Evolutionary conservation across 1,140 invertebrate genomes (phyloP).

Genomic region (Megathymus violae): DNA sequence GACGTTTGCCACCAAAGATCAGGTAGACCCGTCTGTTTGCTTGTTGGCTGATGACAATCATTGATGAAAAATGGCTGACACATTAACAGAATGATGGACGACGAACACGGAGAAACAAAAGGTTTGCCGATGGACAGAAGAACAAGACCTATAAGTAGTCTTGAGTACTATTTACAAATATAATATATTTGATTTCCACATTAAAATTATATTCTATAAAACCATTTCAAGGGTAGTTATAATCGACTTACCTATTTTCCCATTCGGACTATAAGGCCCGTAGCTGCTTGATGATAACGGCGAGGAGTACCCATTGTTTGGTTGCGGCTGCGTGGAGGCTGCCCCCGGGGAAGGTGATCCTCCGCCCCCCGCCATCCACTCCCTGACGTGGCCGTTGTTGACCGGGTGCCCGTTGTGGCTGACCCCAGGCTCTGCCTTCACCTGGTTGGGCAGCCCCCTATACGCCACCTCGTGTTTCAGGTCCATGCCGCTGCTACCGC

Average conservation of each 20-base stretch:
- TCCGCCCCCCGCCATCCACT: slow-evolving; percentile 91
- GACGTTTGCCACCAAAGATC: too few relatives aligned
- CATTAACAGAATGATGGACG: too few relatives aligned
- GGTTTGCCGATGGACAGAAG: too few relatives aligned
- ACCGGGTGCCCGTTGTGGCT: slow-evolving; percentile 84
- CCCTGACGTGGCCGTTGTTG: slow-evolving; percentile 93
- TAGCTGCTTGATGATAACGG: slow-evolving; percentile 93
- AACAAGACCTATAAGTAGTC: too few relatives aligned
- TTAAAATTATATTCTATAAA: too few relatives aligned
- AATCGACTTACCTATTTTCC: slow-evolving; percentile 93
- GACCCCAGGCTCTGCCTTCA: slow-evolving; percentile 80
- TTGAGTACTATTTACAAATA: too few relatives aligned
- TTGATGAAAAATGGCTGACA: too few relatives aligned
- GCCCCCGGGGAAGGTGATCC: slow-evolving; percentile 69
- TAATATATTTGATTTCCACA: too few relatives aligned
- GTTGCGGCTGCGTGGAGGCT: slow-evolving; percentile 83
- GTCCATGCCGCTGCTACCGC: slow-evolving; percentile 79
- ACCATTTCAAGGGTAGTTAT: too few relatives aligned
- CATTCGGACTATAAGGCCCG: slow-evolving; percentile 93
- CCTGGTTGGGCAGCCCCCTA: slow-evolving; percentile 69
- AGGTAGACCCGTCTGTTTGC: too few relatives aligned
- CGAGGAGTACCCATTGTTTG: slow-evolving; percentile 91
- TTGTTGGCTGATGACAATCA: too few relatives aligned
- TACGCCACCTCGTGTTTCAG: slow-evolving; percentile 80
- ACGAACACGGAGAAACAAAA: too few relatives aligned